Base-by-base conservation (phyloP, 2,888 invertebrate species). In the Bombyx huttoni region DNA sequence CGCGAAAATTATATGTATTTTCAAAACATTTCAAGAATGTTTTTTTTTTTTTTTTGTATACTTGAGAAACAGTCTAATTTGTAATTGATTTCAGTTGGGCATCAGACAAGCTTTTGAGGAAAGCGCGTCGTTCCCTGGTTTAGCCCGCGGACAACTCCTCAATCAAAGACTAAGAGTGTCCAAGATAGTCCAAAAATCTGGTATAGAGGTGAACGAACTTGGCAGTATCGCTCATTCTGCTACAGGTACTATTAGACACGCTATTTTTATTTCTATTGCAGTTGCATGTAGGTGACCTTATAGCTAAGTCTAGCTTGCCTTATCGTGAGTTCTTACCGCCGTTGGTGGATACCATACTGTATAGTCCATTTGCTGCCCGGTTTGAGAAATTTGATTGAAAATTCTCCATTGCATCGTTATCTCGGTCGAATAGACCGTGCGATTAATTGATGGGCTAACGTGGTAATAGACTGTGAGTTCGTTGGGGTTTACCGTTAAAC, bases 131-230 rank as follows among this genome's bases (percentile, higher is more conserved):
- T 88, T 95, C 62, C 91, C 93, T 0, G 92, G 92, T 0, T 90
- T 95, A 13, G 90, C 91, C 0, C 81, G 91, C 13, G 91, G 92
- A 0, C 90, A 89, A 53, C 75, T 75, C 0, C 60, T 80, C 6
- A 66, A 75, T 2, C 82, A 85, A 50, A 78, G 90, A 35, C 76
- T 94, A 33, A 87, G 89, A 50, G 91, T 95, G 0, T 92, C 93
- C 12, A 91, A 93, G 64, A 89, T 95, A 34, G 69, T 94, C 50
- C 95, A 96, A 74, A 92, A 94, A 64, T 89, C 93, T 48, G 95
- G 94, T 14, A 92, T 95, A 45, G 93, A 93, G 67, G 91, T 95
- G 49, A 93, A 93, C 61, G 95, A 96, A 72, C 82, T 91, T 49
- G 95, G 95, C 55, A 94, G 92, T 47, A 85, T 90, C 0, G 93